Evolutionary conservation across 2,888 invertebrate species (phyloP), one percentile per base, ranked within the genome.

Genomic region (Megamerina dolium): DNA sequence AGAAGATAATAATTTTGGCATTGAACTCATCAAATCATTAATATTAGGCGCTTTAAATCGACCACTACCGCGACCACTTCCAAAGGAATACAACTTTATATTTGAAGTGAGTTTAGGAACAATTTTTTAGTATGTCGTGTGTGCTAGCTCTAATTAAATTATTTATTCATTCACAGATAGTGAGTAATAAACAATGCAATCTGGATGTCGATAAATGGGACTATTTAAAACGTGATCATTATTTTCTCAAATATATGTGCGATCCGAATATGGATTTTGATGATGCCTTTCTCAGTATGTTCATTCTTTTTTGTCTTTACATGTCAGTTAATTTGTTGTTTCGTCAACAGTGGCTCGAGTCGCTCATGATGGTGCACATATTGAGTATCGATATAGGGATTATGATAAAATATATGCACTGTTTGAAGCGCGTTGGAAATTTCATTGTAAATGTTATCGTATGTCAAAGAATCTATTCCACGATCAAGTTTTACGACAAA

Each of bases 141-240:
- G 6, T 3, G 2, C 3, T 34, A 13, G n/a, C 27, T 18, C 8
- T n/a, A 21, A 31, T 9, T 18, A 18, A 39, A 18, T 9, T 18
- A 34, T 4, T 16, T 12, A 5, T 31, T 17, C 16, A n/a, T 21
- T 23, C 20, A 12, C 14, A 54, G 75, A 76, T 83, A 49, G 75
- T 82, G 1, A 73, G 76, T 35, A 82, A 82, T 61, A 73, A 74
- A 46, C 61, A 69, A 26, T 77, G 75, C 49, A 77, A 76, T 8
- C 68, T 82, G 14, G 82, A 82, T 61, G 81, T 82, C 1, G 82
- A 83, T 59, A 81, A 81, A 59, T 80, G 78, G 75, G 83, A 84
- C 55, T 83, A 84, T 57, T 68, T 84, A 35, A 65, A 76, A 14
- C 71, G 83, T 17, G 83, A 82, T 58, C 70, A 72, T 32, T 65